phyloP scores from a whole-genome alignment of 2,888 invertebrate species.

The Caenorhabditis sulstoni region DNA sequence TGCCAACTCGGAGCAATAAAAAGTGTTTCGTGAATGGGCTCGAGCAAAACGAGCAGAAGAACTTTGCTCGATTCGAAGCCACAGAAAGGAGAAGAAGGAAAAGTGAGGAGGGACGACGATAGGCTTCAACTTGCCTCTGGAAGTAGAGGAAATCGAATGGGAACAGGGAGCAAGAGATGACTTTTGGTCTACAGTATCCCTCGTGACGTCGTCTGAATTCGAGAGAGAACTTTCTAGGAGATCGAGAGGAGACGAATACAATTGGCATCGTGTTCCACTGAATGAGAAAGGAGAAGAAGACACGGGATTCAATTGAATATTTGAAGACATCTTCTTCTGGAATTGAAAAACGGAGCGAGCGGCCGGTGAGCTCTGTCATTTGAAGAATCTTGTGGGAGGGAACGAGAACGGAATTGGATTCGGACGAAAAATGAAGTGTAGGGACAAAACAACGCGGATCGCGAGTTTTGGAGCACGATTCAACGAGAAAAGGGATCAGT shows the following conservation, averaged over 20 bases:
- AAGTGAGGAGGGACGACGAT: background rate
- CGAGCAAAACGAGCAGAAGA: slow-evolving; percentile 2
- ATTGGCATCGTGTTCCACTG: slow-evolving; percentile 1
- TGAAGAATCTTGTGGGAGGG: too few species aligned
- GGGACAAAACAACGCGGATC: too few species aligned
- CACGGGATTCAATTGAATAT: background rate
- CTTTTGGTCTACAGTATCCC: background rate
- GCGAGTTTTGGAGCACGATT: too few species aligned
- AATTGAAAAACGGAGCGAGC: too few species aligned
- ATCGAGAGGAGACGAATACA: background rate
- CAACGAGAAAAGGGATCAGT: too few species aligned
- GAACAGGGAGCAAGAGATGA: background rate
- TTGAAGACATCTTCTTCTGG: too few species aligned
- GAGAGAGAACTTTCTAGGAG: slow-evolving; percentile 2
- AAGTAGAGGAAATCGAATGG: background rate
- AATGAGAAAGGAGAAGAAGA: slow-evolving; percentile 12
- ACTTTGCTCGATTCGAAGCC: slow-evolving; percentile 4
- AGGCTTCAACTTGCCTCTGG: too few species aligned
- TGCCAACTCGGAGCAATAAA: slow-evolving; percentile 13
- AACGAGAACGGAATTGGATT: too few species aligned
- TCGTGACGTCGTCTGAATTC: background rate
- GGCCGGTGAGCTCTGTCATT: too few species aligned
- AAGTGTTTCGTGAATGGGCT: slow-evolving; percentile 23
- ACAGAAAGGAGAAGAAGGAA: background rate
- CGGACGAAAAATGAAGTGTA: too few species aligned